A percentile compares a stretch with the other conserved stretches of the same genome.
phyloP scores from a whole-genome alignment of 2,888 invertebrate genomes.

The Lingula anatina region DNA sequence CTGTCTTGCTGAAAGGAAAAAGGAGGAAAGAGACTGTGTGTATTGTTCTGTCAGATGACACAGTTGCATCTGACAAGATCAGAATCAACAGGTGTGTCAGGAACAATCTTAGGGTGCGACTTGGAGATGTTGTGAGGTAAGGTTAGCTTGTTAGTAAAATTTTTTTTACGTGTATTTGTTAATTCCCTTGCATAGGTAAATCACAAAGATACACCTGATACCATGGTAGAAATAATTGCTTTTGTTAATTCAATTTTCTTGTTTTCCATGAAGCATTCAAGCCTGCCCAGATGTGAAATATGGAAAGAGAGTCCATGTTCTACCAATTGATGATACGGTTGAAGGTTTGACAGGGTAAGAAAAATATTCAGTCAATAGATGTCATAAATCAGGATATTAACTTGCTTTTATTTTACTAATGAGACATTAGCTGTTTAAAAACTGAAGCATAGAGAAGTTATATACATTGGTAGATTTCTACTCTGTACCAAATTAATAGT shows the following conservation, averaged over 20 bases:
- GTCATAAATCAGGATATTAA: background rate
- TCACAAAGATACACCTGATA: background rate
- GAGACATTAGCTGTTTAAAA: background rate
- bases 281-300: constrained; percentile 80
- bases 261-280: constrained; percentile 37
- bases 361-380: constrained; percentile 5
- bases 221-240: background rate
- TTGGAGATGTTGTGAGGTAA: constrained; percentile 85
- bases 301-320: constrained; percentile 93
- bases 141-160: background rate
- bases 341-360: constrained; percentile 93
- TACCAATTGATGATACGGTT: constrained; percentile 98
- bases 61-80: constrained; percentile 94
- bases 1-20: constrained; percentile 94
- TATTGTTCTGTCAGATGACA: constrained; percentile 94
- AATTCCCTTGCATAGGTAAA: background rate
- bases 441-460: no score
- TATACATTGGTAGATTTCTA: no score
- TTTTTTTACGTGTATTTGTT: background rate
- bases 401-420: background rate
- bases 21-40: constrained; percentile 96
- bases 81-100: constrained; percentile 73
- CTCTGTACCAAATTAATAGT: no score
- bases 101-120: constrained; percentile 90
- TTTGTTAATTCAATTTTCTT: background rate